Evolutionary conservation across 2,113 vertebrate genomes (phyloP), one percentile per base, ranked within the genome.

Genomic region (Dicerorhinus sumatrensis): DNA sequence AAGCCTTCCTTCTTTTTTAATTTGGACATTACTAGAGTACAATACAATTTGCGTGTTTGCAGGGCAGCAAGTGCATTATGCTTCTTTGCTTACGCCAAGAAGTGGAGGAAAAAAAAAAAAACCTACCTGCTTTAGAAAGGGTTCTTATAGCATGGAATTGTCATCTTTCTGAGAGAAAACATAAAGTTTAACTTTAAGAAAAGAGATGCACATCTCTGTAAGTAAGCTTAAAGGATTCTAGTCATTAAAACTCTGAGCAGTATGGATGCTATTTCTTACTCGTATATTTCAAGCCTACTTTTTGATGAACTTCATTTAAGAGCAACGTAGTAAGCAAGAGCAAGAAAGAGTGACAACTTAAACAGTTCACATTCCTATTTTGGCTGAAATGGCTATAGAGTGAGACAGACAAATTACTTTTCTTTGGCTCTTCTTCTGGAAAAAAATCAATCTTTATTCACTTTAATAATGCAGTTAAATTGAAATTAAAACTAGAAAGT

Each of bases 401-500:
- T 0, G 1, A 92, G n/a, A 63, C 11, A 95, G 48, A 48, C 0
- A 0, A 84, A 92, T 85, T 2, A 0, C 12, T 63, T 84, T 88
- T 90, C 18, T 42, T 87, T 86, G 85, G 25, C 0, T 0, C 11
- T 76, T 0, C 6, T 81, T 77, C 67, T 76, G 36, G 11, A 36
- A 48, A 95, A 91, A 95, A 33, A 93, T 29, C 75, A 89, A 62
- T 94, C 89, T 95, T 80, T 48, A 95, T 95, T 95, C 60, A 33
- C 9, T 89, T 97, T 76, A 82, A 73, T 89, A 97, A 94, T 7
- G 1, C 3, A 96, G 76, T 70, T 94, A 72, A n/a, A 21, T 13
- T 93, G 8, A 75, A 97, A 97, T 92, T 96, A 97, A 98, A 97
- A 82, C 1, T 5, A 39, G 25, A 89, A 62, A 51, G 33, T 72